These are phyloP conservation scores for Trogon surrucura DNA, from an alignment of 2,113 vertebrate genomes.

Conservation along the genomic window DNA sequence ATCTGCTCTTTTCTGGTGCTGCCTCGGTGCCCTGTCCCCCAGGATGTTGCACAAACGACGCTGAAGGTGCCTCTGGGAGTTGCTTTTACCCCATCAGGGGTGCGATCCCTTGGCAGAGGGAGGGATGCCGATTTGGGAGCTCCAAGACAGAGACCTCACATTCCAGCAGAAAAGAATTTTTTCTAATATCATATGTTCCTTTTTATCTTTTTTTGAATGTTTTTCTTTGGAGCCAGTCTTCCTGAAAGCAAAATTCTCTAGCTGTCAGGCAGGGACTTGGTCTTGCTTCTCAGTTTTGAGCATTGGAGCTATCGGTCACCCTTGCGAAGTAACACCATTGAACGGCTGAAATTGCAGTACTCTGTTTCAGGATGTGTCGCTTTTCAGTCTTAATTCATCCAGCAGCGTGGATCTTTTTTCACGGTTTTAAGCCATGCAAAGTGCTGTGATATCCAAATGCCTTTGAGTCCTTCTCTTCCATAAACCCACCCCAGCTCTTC, in stretches of 20 bases:
- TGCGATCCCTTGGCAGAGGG: background rate
- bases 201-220: background rate
- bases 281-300: background rate
- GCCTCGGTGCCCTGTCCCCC: rapidly evolving
- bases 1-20: background rate
- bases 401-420: background rate
- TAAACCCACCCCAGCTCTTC: background rate
- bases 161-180: background rate
- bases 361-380: background rate
- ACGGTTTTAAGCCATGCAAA: background rate
- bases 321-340: background rate
- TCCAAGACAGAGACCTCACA: background rate
- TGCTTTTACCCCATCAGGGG: background rate
- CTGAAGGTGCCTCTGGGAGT: background rate
- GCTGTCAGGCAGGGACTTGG: background rate
- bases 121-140: background rate
- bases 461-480: background rate
- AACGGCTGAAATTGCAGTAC: background rate
- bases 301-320: background rate
- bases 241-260: background rate
- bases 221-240: background rate
- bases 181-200: background rate
- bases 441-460: background rate
- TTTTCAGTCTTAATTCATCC: background rate
- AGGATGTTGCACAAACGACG: rapidly evolving